Percentiles rank a stretch among this genome's conserved stretches.
These are phyloP conservation scores for Anastatus disparis DNA, from an alignment of 1,140 invertebrate genomes.

Conservation along the genomic window DNA sequence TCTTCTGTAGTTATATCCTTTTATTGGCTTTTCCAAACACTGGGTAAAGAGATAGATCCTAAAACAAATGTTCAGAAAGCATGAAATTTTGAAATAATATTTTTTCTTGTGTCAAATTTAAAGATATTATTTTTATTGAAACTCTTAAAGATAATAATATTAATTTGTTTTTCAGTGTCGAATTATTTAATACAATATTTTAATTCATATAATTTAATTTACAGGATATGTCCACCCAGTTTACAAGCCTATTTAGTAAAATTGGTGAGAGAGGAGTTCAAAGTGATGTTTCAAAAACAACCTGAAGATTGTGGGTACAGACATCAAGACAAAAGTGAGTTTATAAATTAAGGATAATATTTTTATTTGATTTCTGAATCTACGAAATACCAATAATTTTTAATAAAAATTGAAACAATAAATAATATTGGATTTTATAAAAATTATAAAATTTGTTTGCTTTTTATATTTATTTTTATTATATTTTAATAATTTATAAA, in stretches of 20 bases:
- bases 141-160: neutral
- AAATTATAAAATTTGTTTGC: neutral
- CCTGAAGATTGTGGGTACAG: conserved; percentile 72
- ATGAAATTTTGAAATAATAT: neutral
- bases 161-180: too few species aligned
- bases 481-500: neutral
- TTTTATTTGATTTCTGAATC: neutral
- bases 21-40: neutral
- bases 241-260: conserved; percentile 73
- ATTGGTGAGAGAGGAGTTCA: conserved; percentile 74
- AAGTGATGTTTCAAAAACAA: conserved; percentile 71
- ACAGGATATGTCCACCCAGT: conserved; percentile 75
- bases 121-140: too few species aligned
- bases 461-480: conserved; percentile 15
- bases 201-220: conserved; percentile 52
- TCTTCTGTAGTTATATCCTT: neutral
- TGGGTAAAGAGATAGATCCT: neutral
- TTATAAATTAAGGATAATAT: conserved; percentile 48
- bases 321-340: conserved; percentile 70
- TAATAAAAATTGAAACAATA: neutral
- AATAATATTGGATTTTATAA: neutral
- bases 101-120: neutral
- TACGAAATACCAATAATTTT: neutral
- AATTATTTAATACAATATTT: neutral
- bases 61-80: neutral